Evolutionary conservation across 2,113 vertebrate genomes (phyloP).

Genomic region (Tragelaphus buxtoni): DNA sequence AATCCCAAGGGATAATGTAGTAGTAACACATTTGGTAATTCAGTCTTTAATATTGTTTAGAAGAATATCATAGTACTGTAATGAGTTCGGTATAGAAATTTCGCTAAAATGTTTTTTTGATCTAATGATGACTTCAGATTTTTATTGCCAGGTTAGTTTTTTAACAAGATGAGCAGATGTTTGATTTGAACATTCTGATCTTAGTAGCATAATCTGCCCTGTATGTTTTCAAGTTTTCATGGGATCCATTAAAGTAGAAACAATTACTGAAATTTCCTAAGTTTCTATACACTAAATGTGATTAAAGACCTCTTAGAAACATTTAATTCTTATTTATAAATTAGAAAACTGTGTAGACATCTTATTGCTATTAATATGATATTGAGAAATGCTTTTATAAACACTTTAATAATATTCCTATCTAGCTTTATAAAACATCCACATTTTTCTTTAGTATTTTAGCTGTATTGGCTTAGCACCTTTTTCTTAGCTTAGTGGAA

Average conservation of each 20-base stretch:
- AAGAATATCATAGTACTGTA: not conserved
- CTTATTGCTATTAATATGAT: not conserved
- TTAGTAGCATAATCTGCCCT: not conserved
- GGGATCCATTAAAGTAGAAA: conserved; percentile 24
- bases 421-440: not conserved
- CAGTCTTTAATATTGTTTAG: not conserved
- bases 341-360: not conserved
- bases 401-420: not conserved
- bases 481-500: not conserved
- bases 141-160: not conserved
- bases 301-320: conserved; percentile 14
- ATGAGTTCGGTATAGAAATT: not conserved
- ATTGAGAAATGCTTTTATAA: conserved; percentile 15
- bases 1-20: not conserved
- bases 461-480: not conserved
- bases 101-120: not conserved
- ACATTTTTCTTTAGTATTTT: not conserved
- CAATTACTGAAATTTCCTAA: not conserved
- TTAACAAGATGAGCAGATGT: not conserved
- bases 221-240: not conserved
- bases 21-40: not conserved
- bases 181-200: not conserved
- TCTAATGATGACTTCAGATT: not conserved
- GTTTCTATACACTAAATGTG: not conserved
- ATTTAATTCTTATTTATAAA: not conserved